phyloP scores from a whole-genome alignment of 1,140 invertebrate species.

The Phymastichus coffea region DNA sequence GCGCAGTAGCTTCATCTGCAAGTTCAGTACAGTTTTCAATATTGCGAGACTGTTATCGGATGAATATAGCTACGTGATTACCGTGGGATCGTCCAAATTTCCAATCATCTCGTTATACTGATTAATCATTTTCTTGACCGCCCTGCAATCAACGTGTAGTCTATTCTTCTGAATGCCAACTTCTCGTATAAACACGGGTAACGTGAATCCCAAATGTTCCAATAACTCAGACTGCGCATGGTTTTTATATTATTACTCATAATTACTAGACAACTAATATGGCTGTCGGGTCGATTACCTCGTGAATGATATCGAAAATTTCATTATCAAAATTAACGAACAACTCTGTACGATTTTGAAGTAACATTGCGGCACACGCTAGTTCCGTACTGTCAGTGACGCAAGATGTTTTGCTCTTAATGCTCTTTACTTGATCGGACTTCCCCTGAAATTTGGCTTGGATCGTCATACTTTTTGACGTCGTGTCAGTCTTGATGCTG shows the following conservation, averaged over 20 bases:
- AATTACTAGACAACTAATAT: not conserved
- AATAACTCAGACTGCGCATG: constrained; percentile 64
- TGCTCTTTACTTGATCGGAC: not conserved
- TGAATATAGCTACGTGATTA: too few relatives aligned
- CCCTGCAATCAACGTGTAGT: constrained; percentile 65
- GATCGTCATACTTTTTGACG: not conserved
- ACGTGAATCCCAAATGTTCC: constrained; percentile 70
- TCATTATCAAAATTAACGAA: constrained; percentile 66
- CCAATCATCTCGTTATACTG: constrained; percentile 64
- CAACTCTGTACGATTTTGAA: constrained; percentile 67
- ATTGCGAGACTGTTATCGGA: too few relatives aligned
- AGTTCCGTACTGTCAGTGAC: constrained; percentile 52
- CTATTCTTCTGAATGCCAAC: constrained; percentile 69
- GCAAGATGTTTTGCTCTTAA: too few relatives aligned
- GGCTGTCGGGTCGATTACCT: too few relatives aligned
- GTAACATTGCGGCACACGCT: constrained; percentile 63
- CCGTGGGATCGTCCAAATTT: constrained; percentile 64
- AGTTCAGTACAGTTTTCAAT: too few relatives aligned
- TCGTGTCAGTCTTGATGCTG: not conserved
- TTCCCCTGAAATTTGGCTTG: not conserved
- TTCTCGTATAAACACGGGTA: constrained; percentile 68
- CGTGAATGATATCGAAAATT: constrained; percentile 72
- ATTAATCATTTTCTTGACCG: constrained; percentile 59
- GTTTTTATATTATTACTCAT: not conserved
- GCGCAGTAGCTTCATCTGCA: constrained; percentile 63